Conservation (phyloP, 2,797 vertebrate genomes). For the Coregonus ussuriensis region DNA sequence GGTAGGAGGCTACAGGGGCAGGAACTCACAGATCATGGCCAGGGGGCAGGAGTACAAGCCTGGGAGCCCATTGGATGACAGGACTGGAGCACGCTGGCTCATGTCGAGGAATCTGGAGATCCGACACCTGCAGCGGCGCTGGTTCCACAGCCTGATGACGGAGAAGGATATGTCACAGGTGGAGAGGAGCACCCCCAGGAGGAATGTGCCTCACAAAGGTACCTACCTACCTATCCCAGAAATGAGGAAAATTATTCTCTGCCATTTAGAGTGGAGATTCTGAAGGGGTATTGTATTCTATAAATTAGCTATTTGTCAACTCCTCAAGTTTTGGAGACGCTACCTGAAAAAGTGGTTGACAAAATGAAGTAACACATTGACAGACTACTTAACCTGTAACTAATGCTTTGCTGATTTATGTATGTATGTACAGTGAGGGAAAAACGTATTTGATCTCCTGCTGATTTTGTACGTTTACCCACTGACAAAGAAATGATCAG, state of each 20-base stretch:
- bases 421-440: neutral
- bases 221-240: neutral
- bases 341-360: neutral
- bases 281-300: too few species aligned
- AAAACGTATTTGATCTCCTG: too few species aligned
- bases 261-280: neutral
- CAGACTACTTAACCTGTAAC: too few species aligned
- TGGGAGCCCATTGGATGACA: slow-evolving; percentile 33
- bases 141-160: slow-evolving; percentile 76
- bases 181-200: slow-evolving; percentile 37
- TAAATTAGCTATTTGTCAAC: neutral
- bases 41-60: slow-evolving; percentile 13
- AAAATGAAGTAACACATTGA: too few species aligned
- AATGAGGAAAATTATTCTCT: neutral
- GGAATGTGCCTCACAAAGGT: neutral
- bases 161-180: slow-evolving; percentile 65
- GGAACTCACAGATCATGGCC: rapidly evolving
- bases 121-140: slow-evolving; percentile 75
- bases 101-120: slow-evolving; percentile 78
- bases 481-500: too few species aligned
- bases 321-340: neutral
- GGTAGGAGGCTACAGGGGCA: neutral
- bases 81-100: slow-evolving; percentile 73
- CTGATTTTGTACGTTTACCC: too few species aligned
- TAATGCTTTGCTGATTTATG: neutral